Conservation (phyloP, 2,797 vertebrate genomes). For the Dipus sagitta region DNA sequence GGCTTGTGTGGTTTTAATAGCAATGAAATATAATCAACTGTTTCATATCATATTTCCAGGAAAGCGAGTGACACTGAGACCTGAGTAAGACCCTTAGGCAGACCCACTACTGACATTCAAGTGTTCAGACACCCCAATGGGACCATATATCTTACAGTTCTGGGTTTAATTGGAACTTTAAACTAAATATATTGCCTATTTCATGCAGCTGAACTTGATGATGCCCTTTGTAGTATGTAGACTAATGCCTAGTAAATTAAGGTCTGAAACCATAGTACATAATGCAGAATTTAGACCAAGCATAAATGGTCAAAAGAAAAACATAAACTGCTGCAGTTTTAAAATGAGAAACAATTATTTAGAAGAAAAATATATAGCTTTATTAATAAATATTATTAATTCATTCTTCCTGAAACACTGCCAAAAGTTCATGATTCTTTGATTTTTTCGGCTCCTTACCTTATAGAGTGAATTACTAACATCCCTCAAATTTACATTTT, state of each 20-base stretch:
- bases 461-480: slow-evolving; percentile 82
- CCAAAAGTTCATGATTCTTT: slow-evolving; percentile 81
- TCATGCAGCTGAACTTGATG: slow-evolving; percentile 86
- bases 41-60: slow-evolving; percentile 88
- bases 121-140: slow-evolving; percentile 84
- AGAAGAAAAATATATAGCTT: slow-evolving; percentile 47
- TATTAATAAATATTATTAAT: slow-evolving; percentile 46
- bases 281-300: slow-evolving; percentile 83
- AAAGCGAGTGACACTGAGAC: slow-evolving; percentile 86
- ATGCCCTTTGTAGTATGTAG: slow-evolving; percentile 82
- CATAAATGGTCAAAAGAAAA: slow-evolving; percentile 76
- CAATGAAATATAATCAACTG: slow-evolving; percentile 90
- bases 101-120: slow-evolving; percentile 87
- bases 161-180: slow-evolving; percentile 89
- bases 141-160: slow-evolving; percentile 87
- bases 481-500: slow-evolving; percentile 74
- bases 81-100: slow-evolving; percentile 84
- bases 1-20: slow-evolving; percentile 87
- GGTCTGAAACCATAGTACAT: slow-evolving; percentile 81
- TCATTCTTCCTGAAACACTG: slow-evolving; percentile 76
- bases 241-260: slow-evolving; percentile 86
- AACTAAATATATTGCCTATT: slow-evolving; percentile 90
- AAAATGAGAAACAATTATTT: slow-evolving; percentile 76
- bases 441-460: slow-evolving; percentile 77
- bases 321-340: slow-evolving; percentile 71